Evolutionary conservation across 2,797 vertebrate genomes (phyloP).

Genomic region (Rhynchotus rufescens): DNA sequence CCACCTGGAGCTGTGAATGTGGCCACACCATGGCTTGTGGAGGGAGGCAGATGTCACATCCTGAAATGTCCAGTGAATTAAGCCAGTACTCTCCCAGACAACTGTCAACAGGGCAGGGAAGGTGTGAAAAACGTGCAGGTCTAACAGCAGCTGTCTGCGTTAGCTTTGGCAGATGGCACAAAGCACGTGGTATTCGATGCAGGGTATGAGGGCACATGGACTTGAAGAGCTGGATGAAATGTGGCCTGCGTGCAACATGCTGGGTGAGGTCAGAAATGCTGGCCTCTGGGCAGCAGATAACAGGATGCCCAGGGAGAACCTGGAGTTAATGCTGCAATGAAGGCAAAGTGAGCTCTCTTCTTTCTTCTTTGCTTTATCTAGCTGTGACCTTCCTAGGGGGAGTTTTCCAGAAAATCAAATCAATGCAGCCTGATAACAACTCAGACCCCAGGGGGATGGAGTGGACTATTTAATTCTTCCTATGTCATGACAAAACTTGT

Average conservation of each 20-base stretch:
- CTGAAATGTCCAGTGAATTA: not conserved
- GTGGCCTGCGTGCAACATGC: not conserved
- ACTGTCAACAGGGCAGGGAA: not conserved
- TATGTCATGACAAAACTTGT: not conserved
- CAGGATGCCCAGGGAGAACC: not conserved
- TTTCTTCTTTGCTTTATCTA: not conserved
- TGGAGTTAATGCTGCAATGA: accelerated
- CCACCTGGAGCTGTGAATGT: no score
- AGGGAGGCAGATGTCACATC: no score
- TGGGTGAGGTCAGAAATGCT: accelerated
- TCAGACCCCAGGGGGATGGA: not conserved
- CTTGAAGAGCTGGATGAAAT: accelerated
- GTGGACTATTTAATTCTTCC: not conserved
- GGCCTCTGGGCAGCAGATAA: not conserved
- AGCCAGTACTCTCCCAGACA: not conserved
- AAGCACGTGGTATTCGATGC: not conserved
- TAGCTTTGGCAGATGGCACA: not conserved
- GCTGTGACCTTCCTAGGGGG: not conserved
- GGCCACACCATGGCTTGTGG: no score
- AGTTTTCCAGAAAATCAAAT: not conserved
- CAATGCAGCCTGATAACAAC: not conserved
- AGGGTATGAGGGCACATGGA: accelerated
- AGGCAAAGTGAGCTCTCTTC: not conserved
- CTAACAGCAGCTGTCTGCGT: not conserved
- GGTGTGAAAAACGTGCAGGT: not conserved